phyloP scores from a whole-genome alignment of 2,888 invertebrate species.

The Drosophila nr. medialis region DNA sequence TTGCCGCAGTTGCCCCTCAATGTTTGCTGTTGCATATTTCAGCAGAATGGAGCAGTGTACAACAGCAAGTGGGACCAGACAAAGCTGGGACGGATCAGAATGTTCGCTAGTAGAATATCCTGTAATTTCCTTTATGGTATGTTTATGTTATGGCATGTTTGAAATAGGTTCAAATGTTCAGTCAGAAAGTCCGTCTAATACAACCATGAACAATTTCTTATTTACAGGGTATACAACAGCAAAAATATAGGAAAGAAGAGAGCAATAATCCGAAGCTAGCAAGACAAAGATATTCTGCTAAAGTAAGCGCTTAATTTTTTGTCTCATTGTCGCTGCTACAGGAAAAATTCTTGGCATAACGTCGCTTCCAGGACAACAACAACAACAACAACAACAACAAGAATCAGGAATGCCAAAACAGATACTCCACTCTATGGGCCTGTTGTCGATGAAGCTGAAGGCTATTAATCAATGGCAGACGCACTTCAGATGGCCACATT shows the following conservation, averaged over 20 bases:
- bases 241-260: slow-evolving; percentile 5
- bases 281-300: slow-evolving; percentile 47
- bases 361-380: slow-evolving; percentile 14
- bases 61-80: slow-evolving; percentile 1
- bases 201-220: neutral
- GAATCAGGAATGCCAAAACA: slow-evolving; percentile 1
- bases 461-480: slow-evolving; percentile 80
- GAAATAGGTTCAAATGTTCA: neutral
- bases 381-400: slow-evolving; percentile 3
- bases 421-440: neutral
- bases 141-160: neutral
- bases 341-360: slow-evolving; percentile 54
- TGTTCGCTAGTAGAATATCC: neutral
- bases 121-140: neutral
- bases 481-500: slow-evolving; percentile 44
- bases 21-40: slow-evolving; percentile 63
- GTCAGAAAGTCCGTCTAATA: neutral
- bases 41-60: slow-evolving; percentile 31
- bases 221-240: slow-evolving; percentile 18
- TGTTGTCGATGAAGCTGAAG: slow-evolving; percentile 45
- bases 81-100: neutral
- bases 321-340: slow-evolving; percentile 55
- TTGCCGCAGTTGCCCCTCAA: slow-evolving; percentile 15
- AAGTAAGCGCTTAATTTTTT: slow-evolving; percentile 53
- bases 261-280: slow-evolving; percentile 24